Base-by-base conservation (phyloP, 2,113 vertebrate genomes). In the Albula goreensis region DNA sequence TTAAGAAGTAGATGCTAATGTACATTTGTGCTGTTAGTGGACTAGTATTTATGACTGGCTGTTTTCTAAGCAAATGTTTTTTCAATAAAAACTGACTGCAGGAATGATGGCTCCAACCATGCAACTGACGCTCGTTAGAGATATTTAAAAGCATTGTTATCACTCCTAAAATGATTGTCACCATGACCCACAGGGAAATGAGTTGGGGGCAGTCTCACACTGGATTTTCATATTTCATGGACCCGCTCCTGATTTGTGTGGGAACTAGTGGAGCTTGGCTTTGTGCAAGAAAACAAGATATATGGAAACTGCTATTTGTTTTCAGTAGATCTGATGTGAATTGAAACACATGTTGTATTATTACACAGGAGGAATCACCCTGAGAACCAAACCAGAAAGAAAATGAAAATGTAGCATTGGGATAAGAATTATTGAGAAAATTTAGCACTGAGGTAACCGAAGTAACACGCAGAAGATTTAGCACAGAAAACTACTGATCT, bases 391-490 rank as follows among this genome's bases (percentile, higher is more conserved):
- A n/a, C 56, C 56, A 80, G 78, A 51, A 60, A 52, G 41, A 5
- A n/a, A 56, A 50, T 10, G 49, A 56, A 78, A 80, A 87, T 83
- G 79, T 52, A 66, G 15, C 85, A 63, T 7, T n/a, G 50, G 81
- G 63, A 19, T 11, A 25, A 31, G 2, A 5, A 51, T 41, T 17
- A 51, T 48, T 48, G 48, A 51, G 31, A 66, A 78, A 51, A 84
- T 83, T 80, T 52, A 66, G 25, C 81, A 51, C 9, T 25, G 50
- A 63, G 63, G 17, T 17, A 25, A 41, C 31, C 31, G 25, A 41
- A 41, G 63, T 74, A 41, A 79, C 63, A 49, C 78, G 25, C 17
- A 79, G 78, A 51, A 48, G 88, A 78, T 84, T 83, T 25, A 85
- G 56, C 15, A 48, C 49, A 10, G 41, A 53, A 74, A 66, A 81